These are phyloP conservation scores for Anarsia innoxiella DNA, from an alignment of 2,888 invertebrate genomes.

Conservation along the genomic window DNA sequence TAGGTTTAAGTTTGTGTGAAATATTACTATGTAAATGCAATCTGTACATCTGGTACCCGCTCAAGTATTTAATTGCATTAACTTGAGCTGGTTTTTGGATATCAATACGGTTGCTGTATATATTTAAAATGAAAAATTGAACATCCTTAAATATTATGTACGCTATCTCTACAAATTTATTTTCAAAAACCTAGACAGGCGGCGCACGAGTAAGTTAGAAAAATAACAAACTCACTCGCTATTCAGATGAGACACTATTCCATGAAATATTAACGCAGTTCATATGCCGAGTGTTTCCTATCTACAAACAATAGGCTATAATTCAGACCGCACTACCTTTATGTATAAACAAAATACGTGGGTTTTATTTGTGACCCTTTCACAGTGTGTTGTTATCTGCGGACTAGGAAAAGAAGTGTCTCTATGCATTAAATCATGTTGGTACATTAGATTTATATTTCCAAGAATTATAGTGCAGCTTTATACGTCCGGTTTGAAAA, in stretches of 20 bases:
- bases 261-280: constrained; percentile 11
- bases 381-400: not conserved
- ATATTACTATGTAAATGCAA: no score
- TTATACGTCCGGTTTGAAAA: not conserved
- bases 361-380: constrained; percentile 1
- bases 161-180: no score
- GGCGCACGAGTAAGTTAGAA: not conserved
- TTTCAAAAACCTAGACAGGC: no score
- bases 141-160: no score
- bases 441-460: no score
- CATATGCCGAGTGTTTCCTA: constrained; percentile 9
- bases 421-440: no score
- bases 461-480: no score
- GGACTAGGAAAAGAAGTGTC: not conserved
- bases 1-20: not conserved
- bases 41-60: no score
- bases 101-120: no score
- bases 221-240: constrained; percentile 2
- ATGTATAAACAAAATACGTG: constrained; percentile 8
- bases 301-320: constrained; percentile 10
- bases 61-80: no score
- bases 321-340: constrained; percentile 2
- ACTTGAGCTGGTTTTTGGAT: no score
- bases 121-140: constrained; percentile 2
- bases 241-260: constrained; percentile 8